Conservation (phyloP, 2,113 vertebrate genomes). For the Brienomyrus brachyistius region DNA sequence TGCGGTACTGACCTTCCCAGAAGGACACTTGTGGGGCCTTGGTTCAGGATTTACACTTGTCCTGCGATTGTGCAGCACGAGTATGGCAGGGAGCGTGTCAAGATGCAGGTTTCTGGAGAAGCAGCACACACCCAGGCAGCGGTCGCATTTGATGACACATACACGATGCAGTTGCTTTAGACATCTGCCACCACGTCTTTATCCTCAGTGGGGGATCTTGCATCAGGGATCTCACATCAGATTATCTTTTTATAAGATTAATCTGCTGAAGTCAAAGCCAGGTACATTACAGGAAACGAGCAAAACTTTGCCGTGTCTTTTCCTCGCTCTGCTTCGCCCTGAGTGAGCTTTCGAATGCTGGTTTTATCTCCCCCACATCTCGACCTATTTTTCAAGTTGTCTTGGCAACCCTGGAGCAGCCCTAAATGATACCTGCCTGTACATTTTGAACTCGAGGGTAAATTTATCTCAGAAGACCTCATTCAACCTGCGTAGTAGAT, state of each 20-base stretch:
- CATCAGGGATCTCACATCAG: not conserved
- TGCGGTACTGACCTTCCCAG: not conserved
- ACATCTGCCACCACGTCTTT: not conserved
- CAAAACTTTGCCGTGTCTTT: conserved; percentile 21
- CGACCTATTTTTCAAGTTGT: conserved; percentile 60
- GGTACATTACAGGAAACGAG: conserved; percentile 39
- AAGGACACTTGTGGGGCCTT: not conserved
- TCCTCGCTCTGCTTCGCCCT: conserved; percentile 25
- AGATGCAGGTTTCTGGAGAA: not conserved
- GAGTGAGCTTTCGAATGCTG: conserved; percentile 36
- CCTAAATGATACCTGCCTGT: conserved; percentile 45
- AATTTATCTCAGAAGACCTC: conserved; percentile 51
- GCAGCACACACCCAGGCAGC: not conserved
- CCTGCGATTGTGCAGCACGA: not conserved
- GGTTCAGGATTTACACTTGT: conserved; percentile 14
- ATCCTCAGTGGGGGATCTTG: not conserved
- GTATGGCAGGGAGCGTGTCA: not conserved
- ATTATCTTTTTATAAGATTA: not conserved
- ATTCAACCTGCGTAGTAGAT: conserved; percentile 34
- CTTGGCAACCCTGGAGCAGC: conserved; percentile 54
- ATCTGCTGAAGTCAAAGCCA: conserved; percentile 17
- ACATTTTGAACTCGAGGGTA: conserved; percentile 39
- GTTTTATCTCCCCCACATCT: conserved; percentile 57
- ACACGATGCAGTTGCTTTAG: not conserved
- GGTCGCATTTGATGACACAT: not conserved